Percentiles rank a stretch among this genome's conserved stretches.
These are phyloP conservation scores for Isoperla grammatica DNA, from an alignment of 2,888 invertebrate genomes.

Conservation along the genomic window DNA sequence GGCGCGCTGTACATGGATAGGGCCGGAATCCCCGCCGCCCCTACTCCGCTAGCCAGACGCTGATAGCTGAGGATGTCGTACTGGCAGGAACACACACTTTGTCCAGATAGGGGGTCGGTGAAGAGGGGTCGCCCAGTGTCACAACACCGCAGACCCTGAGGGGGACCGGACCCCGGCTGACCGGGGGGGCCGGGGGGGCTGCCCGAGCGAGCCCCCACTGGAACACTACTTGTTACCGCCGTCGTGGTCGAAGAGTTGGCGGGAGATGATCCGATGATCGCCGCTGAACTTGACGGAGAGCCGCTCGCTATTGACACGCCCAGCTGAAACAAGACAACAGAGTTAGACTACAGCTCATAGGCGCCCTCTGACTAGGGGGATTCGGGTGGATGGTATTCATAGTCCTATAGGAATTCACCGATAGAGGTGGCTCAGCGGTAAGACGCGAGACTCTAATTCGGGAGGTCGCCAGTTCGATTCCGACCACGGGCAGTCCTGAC, in stretches of 20 bases:
- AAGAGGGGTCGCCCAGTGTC: conserved; percentile 88
- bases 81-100: conserved; percentile 85
- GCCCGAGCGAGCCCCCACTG: conserved; percentile 17
- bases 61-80: conserved; percentile 84
- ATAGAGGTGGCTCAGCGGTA: too few relatives aligned
- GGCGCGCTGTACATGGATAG: conserved; percentile 76
- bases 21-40: conserved; percentile 62
- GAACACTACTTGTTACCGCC: conserved; percentile 14
- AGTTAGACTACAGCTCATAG: too few relatives aligned
- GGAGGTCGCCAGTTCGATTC: too few relatives aligned
- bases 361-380: too few relatives aligned
- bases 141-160: conserved; percentile 64
- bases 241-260: not conserved
- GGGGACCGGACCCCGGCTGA: conserved; percentile 27
- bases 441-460: too few relatives aligned
- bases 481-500: too few relatives aligned
- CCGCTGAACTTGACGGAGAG: conserved; percentile 8
- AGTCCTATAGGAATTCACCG: too few relatives aligned
- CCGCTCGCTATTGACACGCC: conserved; percentile 2
- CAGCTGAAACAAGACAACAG: conserved; percentile 12
- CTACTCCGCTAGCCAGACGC: conserved; percentile 58
- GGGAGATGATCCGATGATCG: not conserved
- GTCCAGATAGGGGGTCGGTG: conserved; percentile 83
- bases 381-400: too few relatives aligned
- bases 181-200: conserved; percentile 21